Conservation (phyloP, 2,113 vertebrate genomes). For the human (Homo sapiens) region DNA sequence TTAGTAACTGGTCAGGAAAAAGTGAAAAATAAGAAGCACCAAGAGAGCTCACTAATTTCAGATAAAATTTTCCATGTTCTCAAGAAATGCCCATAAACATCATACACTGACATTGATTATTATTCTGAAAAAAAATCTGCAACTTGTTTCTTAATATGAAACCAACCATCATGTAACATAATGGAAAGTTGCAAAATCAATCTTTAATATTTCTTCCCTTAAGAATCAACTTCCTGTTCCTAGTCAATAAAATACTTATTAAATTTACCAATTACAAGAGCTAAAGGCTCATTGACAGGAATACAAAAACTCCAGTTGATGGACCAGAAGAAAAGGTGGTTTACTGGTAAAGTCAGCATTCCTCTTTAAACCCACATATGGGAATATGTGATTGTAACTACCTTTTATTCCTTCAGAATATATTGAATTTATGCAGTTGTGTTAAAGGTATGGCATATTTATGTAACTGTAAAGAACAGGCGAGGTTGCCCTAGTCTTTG, state of each 20-base stretch:
- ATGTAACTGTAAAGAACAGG: neutral
- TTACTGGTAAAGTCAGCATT: neutral
- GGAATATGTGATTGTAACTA: neutral
- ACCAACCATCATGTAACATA: slow-evolving; percentile 26
- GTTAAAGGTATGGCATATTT: neutral
- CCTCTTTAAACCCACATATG: neutral
- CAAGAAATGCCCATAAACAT: slow-evolving; percentile 62
- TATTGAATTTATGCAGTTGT: neutral
- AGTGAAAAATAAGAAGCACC: slow-evolving; percentile 73
- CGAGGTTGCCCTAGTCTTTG: neutral
- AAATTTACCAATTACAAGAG: neutral
- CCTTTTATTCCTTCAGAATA: neutral
- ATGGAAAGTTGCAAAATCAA: slow-evolving; percentile 14
- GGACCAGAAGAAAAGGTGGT: neutral
- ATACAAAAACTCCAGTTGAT: neutral
- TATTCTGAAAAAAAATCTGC: slow-evolving; percentile 49
- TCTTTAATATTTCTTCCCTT: slow-evolving; percentile 18
- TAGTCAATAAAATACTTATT: slow-evolving; percentile 1
- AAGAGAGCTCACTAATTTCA: slow-evolving; percentile 76
- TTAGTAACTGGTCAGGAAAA: slow-evolving; percentile 78
- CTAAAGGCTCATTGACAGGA: neutral
- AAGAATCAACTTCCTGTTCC: neutral
- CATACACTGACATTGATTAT: slow-evolving; percentile 75
- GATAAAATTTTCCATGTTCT: slow-evolving; percentile 71
- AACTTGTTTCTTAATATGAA: slow-evolving; percentile 66